These are phyloP conservation scores for Apoda limacodes DNA, from an alignment of 2,888 invertebrate species.

Conservation along the genomic window DNA sequence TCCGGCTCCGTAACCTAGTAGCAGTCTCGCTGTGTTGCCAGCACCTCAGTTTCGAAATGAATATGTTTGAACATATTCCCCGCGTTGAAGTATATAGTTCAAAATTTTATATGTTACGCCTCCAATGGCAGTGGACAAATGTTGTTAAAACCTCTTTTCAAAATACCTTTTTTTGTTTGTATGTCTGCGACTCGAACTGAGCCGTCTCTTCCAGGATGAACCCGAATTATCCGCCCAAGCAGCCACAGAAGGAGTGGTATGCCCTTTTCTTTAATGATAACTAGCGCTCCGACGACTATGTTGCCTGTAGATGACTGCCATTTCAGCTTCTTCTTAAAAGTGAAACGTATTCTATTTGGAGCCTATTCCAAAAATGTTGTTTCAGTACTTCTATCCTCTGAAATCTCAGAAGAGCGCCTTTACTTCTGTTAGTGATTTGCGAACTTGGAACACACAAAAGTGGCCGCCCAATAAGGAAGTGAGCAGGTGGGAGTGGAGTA, in stretches of 20 bases:
- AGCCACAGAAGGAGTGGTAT: background rate
- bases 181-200: background rate
- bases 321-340: background rate
- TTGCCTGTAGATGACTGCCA: background rate
- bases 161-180: background rate
- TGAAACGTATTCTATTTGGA: background rate
- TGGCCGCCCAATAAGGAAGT: background rate
- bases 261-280: conserved; percentile 1
- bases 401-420: background rate
- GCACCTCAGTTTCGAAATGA: too few relatives aligned
- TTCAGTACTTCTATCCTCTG: background rate
- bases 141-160: background rate
- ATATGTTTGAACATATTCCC: too few relatives aligned
- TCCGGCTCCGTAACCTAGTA: too few relatives aligned
- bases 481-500: background rate
- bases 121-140: conserved; percentile 1
- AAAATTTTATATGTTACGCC: too few relatives aligned
- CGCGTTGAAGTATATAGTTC: too few relatives aligned
- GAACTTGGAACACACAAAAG: too few relatives aligned
- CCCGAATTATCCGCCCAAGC: background rate
- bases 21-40: too few relatives aligned
- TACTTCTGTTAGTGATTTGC: too few relatives aligned
- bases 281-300: background rate
- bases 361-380: background rate
- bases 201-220: background rate